Evolutionary conservation across 1,140 invertebrate genomes (phyloP).

Genomic region (Saccostrea cuccullata): DNA sequence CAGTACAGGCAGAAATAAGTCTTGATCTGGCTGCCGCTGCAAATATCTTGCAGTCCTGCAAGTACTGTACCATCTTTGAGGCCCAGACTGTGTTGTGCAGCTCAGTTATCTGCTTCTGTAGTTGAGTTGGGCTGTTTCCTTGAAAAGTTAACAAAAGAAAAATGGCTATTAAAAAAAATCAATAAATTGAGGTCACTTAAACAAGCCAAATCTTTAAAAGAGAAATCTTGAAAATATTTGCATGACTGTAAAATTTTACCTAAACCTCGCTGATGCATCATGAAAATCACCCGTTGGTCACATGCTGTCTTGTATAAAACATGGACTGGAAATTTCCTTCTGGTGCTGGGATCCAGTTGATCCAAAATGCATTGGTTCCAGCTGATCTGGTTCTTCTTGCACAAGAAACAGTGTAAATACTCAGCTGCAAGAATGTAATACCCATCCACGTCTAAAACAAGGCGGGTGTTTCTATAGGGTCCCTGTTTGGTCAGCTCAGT

Average conservation of each 20-base stretch:
- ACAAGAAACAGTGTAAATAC: conserved; percentile 21
- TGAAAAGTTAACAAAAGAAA: background rate
- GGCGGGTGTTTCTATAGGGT: conserved; percentile 5
- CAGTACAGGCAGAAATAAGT: background rate
- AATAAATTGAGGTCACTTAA: background rate
- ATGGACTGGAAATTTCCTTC: conserved; percentile 27
- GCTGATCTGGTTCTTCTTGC: conserved; percentile 18
- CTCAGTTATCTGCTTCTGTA: conserved; percentile 47
- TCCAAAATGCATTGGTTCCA: background rate
- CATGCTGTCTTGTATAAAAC: conserved; percentile 41
- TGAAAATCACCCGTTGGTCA: conserved; percentile 35
- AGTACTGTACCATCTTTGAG: conserved; percentile 36
- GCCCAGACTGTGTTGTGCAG: conserved; percentile 41
- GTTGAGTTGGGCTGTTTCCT: conserved; percentile 56
- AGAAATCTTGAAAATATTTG: background rate
- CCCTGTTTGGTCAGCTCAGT: background rate
- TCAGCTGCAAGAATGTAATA: conserved; percentile 28
- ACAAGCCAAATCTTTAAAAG: background rate
- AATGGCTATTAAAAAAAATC: background rate
- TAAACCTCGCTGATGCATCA: conserved; percentile 32
- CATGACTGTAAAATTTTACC: background rate
- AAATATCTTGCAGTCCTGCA: conserved; percentile 46
- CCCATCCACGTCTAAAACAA: conserved; percentile 18
- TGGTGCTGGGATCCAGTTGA: conserved; percentile 16
- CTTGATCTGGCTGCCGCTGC: background rate